Evolutionary conservation across 2,797 vertebrate species (phyloP), one percentile per base, ranked within the genome.

Genomic region (Aselliscus stoliczkanus): DNA sequence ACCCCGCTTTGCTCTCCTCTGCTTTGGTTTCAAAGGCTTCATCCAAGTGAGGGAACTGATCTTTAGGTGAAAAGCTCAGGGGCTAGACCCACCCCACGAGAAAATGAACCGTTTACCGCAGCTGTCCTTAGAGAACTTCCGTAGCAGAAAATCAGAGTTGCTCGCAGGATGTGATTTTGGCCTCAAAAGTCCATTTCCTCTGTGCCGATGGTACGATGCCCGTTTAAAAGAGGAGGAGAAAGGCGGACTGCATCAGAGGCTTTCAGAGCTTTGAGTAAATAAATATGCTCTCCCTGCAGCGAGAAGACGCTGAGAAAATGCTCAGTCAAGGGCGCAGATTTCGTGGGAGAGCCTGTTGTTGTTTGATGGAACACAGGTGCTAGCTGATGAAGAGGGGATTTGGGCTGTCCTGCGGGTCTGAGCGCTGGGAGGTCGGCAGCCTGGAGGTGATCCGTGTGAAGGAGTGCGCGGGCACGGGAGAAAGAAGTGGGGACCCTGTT

Each of bases 151-250:
- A 96, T 92, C 4, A 1, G 56, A 94, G 56, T 91, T 0, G 23
- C 52, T 91, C 84, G 7, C 77, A 42, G 75, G 84, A 4, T 75
- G 83, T 80, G 62, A 77, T 96, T 95, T 91, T 70, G 54, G n/a
- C 31, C 94, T 67, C 18, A 77, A 47, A 92, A 97, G 65, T 86
- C 77, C 96, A 64, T 94, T 60, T 39, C 65, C 89, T 44, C 64
- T 11, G 1, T 34, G 93, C 10, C 44, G 37, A 17, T 2, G 79
- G 80, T 95, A 95, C 88, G 89, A 90, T 87, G 58, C 3, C 50
- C 37, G 83, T 54, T 90, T 87, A 79, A 50, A 88, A 81, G 70
- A 62, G 52, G 14, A 5, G 34, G 4, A 15, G 29, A 62, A 62
- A 77, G 0, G 0, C 77, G 47, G 47, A 65, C 34, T 6, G 52